These are phyloP conservation scores for Ips typographus DNA, from an alignment of 1,140 invertebrate species.

Conservation along the genomic window DNA sequence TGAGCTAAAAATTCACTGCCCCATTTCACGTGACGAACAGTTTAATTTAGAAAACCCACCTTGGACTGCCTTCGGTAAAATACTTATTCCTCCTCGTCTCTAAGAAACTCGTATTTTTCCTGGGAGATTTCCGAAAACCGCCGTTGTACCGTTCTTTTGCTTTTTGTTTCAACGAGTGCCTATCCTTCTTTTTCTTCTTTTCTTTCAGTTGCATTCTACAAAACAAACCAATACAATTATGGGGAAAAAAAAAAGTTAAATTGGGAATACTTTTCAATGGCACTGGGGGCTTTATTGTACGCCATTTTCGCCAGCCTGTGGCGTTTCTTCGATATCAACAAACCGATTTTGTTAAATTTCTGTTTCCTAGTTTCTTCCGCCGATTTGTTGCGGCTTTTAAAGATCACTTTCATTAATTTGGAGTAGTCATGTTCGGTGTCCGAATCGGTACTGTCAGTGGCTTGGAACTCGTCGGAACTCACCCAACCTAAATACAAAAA, in stretches of 20 bases:
- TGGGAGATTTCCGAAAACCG: conserved; percentile 33
- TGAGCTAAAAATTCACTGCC: too few relatives aligned
- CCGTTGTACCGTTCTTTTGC: conserved; percentile 35
- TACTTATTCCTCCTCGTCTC: conserved; percentile 37
- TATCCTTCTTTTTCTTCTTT: conserved; percentile 33
- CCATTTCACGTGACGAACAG: too few relatives aligned
- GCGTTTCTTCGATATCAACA: conserved; percentile 48
- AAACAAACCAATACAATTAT: conserved; percentile 5
- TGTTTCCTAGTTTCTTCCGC: conserved; percentile 41
- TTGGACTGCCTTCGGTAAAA: conserved; percentile 21
- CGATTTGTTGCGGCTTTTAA: conserved; percentile 28
- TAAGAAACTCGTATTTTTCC: conserved; percentile 29
- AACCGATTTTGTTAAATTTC: conserved; percentile 47
- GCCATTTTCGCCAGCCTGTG: conserved; percentile 48
- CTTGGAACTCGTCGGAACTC: conserved; percentile 14
- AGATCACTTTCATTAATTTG: conserved; percentile 36
- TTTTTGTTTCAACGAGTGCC: conserved; percentile 27
- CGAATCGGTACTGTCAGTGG: conserved; percentile 17
- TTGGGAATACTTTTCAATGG: conserved; percentile 40
- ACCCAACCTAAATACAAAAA: conserved; percentile 14
- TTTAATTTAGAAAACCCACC: background rate
- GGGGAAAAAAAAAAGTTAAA: background rate
- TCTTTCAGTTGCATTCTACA: conserved; percentile 31
- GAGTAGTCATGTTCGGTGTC: conserved; percentile 29
- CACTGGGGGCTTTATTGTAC: conserved; percentile 45